phyloP scores from a whole-genome alignment of 2,113 vertebrate species.

The Paracanthobrama guichenoti region DNA sequence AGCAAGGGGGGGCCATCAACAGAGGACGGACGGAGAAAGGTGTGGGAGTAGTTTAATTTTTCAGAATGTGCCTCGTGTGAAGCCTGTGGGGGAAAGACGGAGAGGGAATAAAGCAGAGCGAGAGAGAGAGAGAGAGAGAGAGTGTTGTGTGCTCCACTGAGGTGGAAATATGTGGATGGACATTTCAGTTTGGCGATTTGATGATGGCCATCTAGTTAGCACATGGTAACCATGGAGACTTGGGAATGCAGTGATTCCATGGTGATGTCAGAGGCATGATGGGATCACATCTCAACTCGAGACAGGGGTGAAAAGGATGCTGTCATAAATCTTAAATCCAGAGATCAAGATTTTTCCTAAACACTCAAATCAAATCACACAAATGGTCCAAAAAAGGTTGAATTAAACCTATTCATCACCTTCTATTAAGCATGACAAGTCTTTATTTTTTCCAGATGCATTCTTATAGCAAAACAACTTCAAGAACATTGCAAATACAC shows the following conservation, averaged over 20 bases:
- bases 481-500: background rate
- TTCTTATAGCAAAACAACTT: background rate
- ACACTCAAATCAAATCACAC: background rate
- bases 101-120: background rate
- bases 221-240: constrained; percentile 35
- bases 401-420: no score
- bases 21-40: constrained; percentile 60
- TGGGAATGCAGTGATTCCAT: constrained; percentile 28
- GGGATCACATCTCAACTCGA: constrained; percentile 10
- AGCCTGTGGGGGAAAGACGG: background rate
- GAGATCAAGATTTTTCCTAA: background rate
- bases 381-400: background rate
- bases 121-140: constrained; percentile 11
- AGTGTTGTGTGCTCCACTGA: constrained; percentile 5
- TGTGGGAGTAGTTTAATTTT: constrained; percentile 27
- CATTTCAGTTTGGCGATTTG: constrained; percentile 21
- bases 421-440: no score
- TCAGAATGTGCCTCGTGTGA: background rate
- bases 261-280: constrained; percentile 7
- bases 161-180: constrained; percentile 40
- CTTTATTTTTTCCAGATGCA: no score
- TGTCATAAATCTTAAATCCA: background rate
- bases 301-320: background rate
- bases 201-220: constrained; percentile 36
- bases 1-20: constrained; percentile 24